A percentile compares a stretch with the other conserved stretches of the same genome.
Evolutionary conservation across 2,113 vertebrate species (phyloP).

Genomic region (Vulpes vulpes): DNA sequence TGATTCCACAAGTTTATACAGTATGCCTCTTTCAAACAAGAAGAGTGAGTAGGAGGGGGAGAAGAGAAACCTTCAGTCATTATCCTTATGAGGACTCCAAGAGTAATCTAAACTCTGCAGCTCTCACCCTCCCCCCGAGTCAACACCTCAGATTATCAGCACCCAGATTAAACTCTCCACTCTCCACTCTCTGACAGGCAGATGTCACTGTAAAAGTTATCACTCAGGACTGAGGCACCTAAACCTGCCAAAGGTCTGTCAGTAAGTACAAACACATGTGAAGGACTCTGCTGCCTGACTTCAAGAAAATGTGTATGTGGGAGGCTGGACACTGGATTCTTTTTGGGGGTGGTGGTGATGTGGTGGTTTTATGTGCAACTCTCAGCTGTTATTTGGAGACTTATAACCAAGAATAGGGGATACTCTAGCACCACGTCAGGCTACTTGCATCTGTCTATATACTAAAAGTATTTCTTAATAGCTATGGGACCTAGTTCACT

Average conservation of each 20-base stretch:
- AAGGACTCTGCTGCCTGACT: neutral
- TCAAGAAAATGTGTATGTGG: neutral
- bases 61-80: conserved; percentile 58
- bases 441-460: neutral
- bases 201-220: neutral
- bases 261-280: neutral
- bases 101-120: neutral
- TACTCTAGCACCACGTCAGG: neutral
- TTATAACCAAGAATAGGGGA: no score
- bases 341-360: no score
- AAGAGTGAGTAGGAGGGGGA: neutral
- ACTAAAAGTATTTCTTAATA: neutral
- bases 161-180: neutral
- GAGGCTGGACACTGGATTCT: no score
- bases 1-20: neutral
- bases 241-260: conserved; percentile 9
- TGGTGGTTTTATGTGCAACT: neutral
- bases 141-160: conserved; percentile 27
- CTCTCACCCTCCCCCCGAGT: conserved; percentile 9
- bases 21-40: neutral
- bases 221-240: neutral
- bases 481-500: neutral
- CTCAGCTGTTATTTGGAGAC: neutral
- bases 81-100: neutral
- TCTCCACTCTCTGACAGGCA: neutral